Evolutionary conservation across 2,113 vertebrate species (phyloP).

Genomic region (Megatriorchis doriae): DNA sequence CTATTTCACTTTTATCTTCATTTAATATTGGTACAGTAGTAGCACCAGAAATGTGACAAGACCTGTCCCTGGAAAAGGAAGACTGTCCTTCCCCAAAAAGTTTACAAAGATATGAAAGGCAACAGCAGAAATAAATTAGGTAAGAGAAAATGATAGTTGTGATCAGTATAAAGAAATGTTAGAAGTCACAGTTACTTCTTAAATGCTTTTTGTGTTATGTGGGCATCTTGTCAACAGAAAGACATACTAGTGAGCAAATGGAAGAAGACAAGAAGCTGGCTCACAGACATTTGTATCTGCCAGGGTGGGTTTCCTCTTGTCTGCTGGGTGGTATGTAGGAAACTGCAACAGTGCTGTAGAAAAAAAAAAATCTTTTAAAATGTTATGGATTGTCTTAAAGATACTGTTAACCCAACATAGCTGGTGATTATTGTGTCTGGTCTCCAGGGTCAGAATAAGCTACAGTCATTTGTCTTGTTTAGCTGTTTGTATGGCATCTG

Average conservation of each 20-base stretch:
- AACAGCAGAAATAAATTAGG: neutral
- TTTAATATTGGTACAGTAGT: neutral
- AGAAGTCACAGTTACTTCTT: neutral
- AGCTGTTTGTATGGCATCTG: neutral
- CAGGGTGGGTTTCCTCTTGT: neutral
- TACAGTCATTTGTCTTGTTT: neutral
- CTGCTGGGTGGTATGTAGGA: neutral
- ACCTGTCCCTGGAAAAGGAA: neutral
- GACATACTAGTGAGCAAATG: neutral
- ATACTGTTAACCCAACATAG: fast-evolving
- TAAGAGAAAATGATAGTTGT: neutral
- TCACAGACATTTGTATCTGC: neutral
- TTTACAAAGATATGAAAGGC: neutral
- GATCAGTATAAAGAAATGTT: neutral
- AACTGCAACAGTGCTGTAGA: neutral
- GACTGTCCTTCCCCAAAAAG: neutral
- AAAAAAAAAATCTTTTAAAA: neutral
- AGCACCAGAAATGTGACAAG: neutral
- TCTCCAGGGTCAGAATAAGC: neutral
- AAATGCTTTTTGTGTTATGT: neutral
- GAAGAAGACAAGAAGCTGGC: neutral
- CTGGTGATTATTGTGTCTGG: neutral
- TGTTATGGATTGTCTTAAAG: neutral
- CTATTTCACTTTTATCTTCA: neutral
- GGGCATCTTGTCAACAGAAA: neutral